A percentile compares a stretch with the other conserved stretches of the same genome.
phyloP scores from a whole-genome alignment of 2,888 invertebrate species.

The Acanthoscelides obtectus region DNA sequence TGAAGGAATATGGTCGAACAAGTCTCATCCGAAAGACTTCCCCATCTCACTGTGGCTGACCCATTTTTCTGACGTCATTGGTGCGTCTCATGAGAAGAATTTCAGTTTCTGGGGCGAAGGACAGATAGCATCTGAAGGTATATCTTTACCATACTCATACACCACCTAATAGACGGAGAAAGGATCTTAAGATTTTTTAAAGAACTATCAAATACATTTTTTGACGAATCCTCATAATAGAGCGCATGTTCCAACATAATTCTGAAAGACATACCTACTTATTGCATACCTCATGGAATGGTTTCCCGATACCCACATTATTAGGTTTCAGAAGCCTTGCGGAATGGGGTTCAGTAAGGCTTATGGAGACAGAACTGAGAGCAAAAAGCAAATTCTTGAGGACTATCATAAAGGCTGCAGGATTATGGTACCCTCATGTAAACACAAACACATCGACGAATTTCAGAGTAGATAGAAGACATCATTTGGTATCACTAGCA shows the following conservation, averaged over 20 bases:
- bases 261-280: too few species aligned
- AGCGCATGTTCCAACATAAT: too few species aligned
- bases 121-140: slow-evolving; percentile 73
- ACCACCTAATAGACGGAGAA: too few species aligned
- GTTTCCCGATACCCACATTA: too few species aligned
- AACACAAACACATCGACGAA: slow-evolving; percentile 76
- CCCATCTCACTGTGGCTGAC: slow-evolving; percentile 86
- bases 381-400: slow-evolving; percentile 71
- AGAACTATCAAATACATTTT: too few species aligned
- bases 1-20: slow-evolving; percentile 92
- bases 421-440: slow-evolving; percentile 85
- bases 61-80: slow-evolving; percentile 96
- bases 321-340: slow-evolving; percentile 72
- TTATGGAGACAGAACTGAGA: slow-evolving; percentile 84
- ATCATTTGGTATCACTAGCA: slow-evolving; percentile 81
- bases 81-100: slow-evolving; percentile 86
- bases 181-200: too few species aligned
- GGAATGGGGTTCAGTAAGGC: slow-evolving; percentile 85
- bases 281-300: too few species aligned
- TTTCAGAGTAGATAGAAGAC: slow-evolving; percentile 78
- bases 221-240: too few species aligned
- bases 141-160: too few species aligned
- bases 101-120: slow-evolving; percentile 91
- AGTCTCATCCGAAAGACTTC: slow-evolving; percentile 95
- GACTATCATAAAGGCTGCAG: slow-evolving; percentile 84